phyloP scores from a whole-genome alignment of 2,113 vertebrate species.

The Hypanus sabinus region DNA sequence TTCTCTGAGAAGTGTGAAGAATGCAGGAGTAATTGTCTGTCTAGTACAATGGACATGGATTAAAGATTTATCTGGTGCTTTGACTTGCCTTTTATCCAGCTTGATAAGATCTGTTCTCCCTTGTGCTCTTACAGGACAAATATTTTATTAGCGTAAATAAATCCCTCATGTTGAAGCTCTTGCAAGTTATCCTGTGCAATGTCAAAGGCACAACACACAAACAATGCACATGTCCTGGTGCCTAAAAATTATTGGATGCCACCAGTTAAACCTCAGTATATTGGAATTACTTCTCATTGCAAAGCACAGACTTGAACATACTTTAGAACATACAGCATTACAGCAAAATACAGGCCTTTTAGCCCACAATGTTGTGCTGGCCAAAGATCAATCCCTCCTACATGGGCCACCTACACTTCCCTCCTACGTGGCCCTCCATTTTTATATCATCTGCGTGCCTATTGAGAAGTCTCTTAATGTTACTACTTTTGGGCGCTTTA shows the following conservation, averaged over 20 bases:
- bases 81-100: not conserved
- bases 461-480: too few species aligned
- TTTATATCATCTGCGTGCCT: too few species aligned
- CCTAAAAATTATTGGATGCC: not conserved
- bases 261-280: not conserved
- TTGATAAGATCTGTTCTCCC: not conserved
- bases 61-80: constrained; percentile 16
- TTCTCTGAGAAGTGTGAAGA: not conserved
- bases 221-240: too few species aligned
- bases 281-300: not conserved
- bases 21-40: not conserved
- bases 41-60: not conserved
- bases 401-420: too few species aligned
- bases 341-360: too few species aligned
- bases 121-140: not conserved
- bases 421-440: too few species aligned
- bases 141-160: constrained; percentile 8
- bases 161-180: not conserved
- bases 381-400: too few species aligned
- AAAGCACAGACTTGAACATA: too few species aligned
- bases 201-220: not conserved
- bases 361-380: too few species aligned
- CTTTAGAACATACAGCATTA: too few species aligned
- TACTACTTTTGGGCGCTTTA: too few species aligned
- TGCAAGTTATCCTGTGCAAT: not conserved